Evolutionary conservation across 2,888 invertebrate species (phyloP).

Genomic region (Nesidiocoris tenuis): DNA sequence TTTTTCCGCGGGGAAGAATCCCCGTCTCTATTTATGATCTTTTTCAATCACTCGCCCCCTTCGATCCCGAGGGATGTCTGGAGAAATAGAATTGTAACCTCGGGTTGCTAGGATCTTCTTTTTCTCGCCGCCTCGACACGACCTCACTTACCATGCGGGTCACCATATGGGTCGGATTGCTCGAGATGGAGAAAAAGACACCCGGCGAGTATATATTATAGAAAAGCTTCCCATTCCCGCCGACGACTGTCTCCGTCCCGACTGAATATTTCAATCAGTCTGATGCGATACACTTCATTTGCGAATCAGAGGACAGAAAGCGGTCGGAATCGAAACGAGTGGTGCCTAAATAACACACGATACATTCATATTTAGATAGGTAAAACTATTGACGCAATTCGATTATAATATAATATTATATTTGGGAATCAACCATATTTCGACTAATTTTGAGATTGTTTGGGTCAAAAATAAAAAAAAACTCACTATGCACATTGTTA

Average conservation of each 20-base stretch:
- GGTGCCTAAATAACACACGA: no score
- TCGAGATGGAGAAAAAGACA: neutral
- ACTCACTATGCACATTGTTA: no score
- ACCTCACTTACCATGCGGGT: neutral
- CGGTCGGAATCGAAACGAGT: no score
- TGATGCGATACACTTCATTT: neutral
- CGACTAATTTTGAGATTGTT: no score
- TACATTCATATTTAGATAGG: no score
- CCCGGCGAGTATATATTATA: neutral
- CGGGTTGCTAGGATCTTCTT: neutral
- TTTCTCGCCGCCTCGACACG: neutral
- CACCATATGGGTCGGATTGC: neutral
- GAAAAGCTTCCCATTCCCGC: neutral
- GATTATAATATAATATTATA: no score
- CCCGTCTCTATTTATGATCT: neutral
- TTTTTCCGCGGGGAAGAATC: no score
- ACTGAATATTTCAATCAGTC: neutral
- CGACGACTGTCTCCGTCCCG: neutral
- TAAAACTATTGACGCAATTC: no score
- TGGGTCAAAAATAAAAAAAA: no score
- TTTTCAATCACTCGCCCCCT: neutral
- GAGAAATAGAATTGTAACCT: neutral
- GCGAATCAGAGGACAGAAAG: neutral
- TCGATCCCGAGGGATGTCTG: neutral
- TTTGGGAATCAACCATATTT: no score